phyloP scores from a whole-genome alignment of 2,113 vertebrate species.

The Lanius ludovicianus region DNA sequence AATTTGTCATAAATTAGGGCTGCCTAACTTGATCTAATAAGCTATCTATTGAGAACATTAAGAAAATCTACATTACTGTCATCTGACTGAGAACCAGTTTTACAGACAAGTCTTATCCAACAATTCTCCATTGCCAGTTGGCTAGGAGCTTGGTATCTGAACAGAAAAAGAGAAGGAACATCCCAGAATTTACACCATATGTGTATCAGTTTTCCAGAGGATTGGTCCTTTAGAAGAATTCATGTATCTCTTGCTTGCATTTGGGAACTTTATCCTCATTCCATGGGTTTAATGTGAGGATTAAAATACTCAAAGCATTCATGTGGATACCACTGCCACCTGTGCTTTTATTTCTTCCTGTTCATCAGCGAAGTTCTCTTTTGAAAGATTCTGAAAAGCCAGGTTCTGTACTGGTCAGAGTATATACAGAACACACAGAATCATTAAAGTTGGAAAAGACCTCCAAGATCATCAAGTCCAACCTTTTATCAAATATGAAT shows the following conservation, averaged over 20 bases:
- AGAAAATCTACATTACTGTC: neutral
- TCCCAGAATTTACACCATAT: neutral
- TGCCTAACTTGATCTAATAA: neutral
- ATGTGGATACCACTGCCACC: neutral
- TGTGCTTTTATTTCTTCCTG: neutral
- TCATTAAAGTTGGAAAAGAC: neutral
- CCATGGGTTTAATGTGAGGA: neutral
- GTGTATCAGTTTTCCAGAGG: neutral
- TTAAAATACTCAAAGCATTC: neutral
- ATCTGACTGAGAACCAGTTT: neutral
- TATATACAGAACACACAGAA: neutral
- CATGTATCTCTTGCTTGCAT: neutral
- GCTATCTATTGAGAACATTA: neutral
- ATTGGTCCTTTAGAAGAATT: neutral
- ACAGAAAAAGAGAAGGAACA: neutral
- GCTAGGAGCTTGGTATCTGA: neutral
- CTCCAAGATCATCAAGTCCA: fast-evolving
- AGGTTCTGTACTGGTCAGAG: neutral
- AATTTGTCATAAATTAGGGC: neutral
- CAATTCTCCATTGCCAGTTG: neutral
- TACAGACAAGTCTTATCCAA: neutral
- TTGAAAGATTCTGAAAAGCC: neutral
- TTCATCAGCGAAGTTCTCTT: neutral
- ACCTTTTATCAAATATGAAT: neutral
- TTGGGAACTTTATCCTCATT: neutral